Evolutionary conservation across 2,888 invertebrate genomes (phyloP), one percentile per base, ranked within the genome.

Genomic region (Oegoconia quadripuncta): DNA sequence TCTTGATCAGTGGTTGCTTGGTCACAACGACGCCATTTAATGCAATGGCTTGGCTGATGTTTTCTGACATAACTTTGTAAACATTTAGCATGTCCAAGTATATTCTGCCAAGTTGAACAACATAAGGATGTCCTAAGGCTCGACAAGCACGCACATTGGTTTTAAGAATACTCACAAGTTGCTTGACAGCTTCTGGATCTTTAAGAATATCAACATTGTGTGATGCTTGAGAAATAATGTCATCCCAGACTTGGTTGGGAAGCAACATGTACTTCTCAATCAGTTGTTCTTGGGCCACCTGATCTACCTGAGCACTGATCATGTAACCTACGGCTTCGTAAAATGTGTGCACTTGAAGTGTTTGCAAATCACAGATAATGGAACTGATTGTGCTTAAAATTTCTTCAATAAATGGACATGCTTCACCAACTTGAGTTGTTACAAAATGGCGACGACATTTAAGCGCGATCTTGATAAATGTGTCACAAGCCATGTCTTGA

Each of bases 401-500:
- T 88, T 99, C 99, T 73, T 99, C 98, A 71, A 99, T 98, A 78
- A 99, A 99, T 34, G 99, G 98, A 88, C 96, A 93, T 25, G 94
- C 93, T 86, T 99, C 99, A 27, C 98, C 98, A 48, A 95, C 93
- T 89, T 99, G 99, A 28, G 96, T 92, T 46, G 95, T 97, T 13
- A 99, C 98, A 89, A 99, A 99, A 87, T 99, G 99, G 59, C 98
- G 91, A 48, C 97, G 91, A 86, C 99, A 99, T 83, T 99, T 99
- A 62, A 97, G 91, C 18, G 99, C 97, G 68, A 99, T 99, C 88
- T 99, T 99, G 58, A 99, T 99, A 76, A 99, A 99, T 26, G 99
- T 99, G 88, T 99, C 99, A 89, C 99, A 99, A 44, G 99, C 99
- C 99, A 99, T 99, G 70, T 99, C 99, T 83, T 99, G 99, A 17